Percentiles rank a stretch among this genome's conserved stretches.
Conservation (phyloP, 2,797 vertebrate species). For the Acanthiza pusilla region DNA sequence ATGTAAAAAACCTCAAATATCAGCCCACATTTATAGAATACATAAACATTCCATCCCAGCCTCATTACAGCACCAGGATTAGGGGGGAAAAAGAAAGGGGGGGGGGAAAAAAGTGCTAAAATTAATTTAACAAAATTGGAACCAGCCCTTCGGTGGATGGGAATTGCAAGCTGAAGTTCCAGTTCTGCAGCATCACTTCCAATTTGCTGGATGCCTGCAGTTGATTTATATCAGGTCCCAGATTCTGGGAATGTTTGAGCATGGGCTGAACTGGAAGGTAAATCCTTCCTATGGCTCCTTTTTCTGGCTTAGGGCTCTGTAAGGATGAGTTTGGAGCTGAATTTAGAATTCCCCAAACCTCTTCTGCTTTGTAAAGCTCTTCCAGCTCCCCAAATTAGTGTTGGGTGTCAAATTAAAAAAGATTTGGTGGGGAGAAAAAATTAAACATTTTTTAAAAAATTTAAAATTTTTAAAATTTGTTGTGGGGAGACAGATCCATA, state of each 20-base stretch:
- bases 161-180: neutral
- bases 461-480: too few relatives aligned
- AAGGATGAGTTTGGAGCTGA: neutral
- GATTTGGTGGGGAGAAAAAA: neutral
- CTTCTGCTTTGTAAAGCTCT: neutral
- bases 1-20: neutral
- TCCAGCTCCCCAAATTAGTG: neutral
- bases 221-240: neutral
- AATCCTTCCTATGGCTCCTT: neutral
- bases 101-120: fast-evolving
- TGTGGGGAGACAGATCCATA: neutral
- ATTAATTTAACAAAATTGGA: neutral
- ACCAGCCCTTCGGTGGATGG: neutral
- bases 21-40: neutral
- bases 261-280: neutral
- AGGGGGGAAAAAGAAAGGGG: too few relatives aligned
- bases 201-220: neutral
- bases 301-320: neutral
- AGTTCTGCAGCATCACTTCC: neutral
- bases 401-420: neutral
- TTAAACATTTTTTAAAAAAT: too few relatives aligned
- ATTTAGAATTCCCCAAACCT: neutral
- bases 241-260: neutral
- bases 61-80: neutral
- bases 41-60: neutral